Conservation (phyloP, 2,888 invertebrate genomes). For the Pheosia gnoma region DNA sequence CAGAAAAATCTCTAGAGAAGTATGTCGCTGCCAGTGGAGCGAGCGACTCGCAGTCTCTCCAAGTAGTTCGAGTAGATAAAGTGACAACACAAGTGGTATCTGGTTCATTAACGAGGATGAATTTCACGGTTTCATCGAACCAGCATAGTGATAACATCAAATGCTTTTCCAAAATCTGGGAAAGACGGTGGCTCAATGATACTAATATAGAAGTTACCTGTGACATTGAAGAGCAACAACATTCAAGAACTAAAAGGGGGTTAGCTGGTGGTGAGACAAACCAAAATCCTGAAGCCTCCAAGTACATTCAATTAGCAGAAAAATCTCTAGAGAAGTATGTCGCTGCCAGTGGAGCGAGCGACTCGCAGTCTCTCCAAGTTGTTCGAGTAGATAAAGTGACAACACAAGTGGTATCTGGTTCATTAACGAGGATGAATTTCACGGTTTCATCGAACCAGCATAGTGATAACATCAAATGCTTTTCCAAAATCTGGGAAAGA, state of each 20-base stretch:
- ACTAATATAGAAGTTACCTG: no score
- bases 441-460: conserved; percentile 18
- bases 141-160: no score
- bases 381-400: conserved; percentile 59
- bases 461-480: conserved; percentile 57
- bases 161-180: no score
- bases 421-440: conserved; percentile 67
- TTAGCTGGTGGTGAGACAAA: background rate
- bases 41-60: background rate
- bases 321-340: conserved; percentile 39
- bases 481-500: conserved; percentile 81
- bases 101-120: no score
- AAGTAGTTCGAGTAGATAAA: no score
- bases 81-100: no score
- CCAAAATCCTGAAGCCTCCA: conserved; percentile 32
- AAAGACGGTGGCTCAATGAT: no score
- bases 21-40: conserved; percentile 24
- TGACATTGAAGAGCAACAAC: no score
- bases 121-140: no score
- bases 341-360: conserved; percentile 12
- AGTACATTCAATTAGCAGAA: conserved; percentile 34
- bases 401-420: conserved; percentile 75
- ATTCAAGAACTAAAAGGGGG: no score
- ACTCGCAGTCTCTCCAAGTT: conserved; percentile 28
- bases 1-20: conserved; percentile 38